Percentiles rank a stretch among this genome's conserved stretches.
phyloP scores from a whole-genome alignment of 2,797 vertebrate genomes.

The Halcyon badia region DNA sequence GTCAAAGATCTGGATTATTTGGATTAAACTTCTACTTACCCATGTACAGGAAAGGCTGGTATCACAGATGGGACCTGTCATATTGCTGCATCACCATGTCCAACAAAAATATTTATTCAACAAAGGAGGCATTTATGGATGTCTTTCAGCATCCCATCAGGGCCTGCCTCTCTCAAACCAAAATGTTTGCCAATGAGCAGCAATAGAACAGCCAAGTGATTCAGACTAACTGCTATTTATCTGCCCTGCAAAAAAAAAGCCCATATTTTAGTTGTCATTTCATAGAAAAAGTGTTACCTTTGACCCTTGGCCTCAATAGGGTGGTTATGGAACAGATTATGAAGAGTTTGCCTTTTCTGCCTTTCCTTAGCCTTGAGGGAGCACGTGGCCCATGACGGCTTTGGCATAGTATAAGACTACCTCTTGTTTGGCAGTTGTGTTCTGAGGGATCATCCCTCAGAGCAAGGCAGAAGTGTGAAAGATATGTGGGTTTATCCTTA shows the following conservation, averaged over 20 bases:
- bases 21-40: not conserved
- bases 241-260: not conserved
- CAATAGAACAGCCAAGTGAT: not conserved
- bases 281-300: not conserved
- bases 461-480: not conserved
- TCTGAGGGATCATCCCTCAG: not conserved
- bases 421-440: not conserved
- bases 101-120: slow-evolving; percentile 43
- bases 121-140: not conserved
- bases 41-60: not conserved
- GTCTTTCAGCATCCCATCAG: not conserved
- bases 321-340: not conserved
- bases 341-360: not conserved
- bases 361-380: not conserved
- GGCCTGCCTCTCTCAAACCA: not conserved
- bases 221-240: not conserved
- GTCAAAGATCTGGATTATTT: slow-evolving; percentile 8
- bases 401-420: not conserved
- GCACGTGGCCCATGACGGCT: not conserved
- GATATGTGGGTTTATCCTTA: not conserved
- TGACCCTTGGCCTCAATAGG: not conserved
- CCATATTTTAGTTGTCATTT: not conserved
- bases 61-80: not conserved
- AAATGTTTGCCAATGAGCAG: not conserved
- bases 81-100: not conserved